A percentile compares a stretch with the other conserved stretches of the same genome.
Evolutionary conservation across 2,888 invertebrate genomes (phyloP).

Genomic region (Melanargia galathea): DNA sequence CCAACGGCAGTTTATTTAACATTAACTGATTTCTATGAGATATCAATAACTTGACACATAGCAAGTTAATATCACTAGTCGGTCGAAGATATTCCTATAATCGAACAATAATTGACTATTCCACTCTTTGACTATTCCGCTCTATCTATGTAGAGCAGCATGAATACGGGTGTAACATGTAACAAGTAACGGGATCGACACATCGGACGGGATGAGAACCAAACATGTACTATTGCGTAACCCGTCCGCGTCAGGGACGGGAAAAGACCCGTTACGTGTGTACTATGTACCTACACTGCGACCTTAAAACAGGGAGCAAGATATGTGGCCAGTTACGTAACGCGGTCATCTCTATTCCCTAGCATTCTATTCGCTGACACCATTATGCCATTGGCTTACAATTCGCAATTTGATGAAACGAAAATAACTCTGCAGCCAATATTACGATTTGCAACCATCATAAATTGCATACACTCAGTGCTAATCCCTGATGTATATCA

Average conservation of each 20-base stretch:
- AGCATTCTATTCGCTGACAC: constrained; percentile 2
- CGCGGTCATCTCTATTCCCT: no score
- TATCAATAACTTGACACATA: no score
- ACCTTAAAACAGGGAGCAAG: not conserved
- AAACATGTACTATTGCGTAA: constrained; percentile 3
- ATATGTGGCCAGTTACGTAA: not conserved
- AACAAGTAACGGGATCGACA: constrained; percentile 5
- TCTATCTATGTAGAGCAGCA: not conserved
- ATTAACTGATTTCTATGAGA: no score
- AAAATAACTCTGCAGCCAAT: constrained; percentile 11
- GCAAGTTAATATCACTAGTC: no score
- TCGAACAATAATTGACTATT: not conserved
- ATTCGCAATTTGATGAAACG: constrained; percentile 15
- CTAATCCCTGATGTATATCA: not conserved
- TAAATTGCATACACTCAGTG: not conserved
- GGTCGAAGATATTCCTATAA: not conserved
- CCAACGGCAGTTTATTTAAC: no score
- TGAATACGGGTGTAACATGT: not conserved
- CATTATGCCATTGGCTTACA: constrained; percentile 9
- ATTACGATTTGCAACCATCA: constrained; percentile 4
- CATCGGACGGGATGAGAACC: not conserved
- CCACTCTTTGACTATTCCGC: not conserved
- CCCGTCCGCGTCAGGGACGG: not conserved
- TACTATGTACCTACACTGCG: not conserved
- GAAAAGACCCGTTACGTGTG: constrained; percentile 12